These are phyloP conservation scores for Meda fulgida DNA, from an alignment of 2,797 vertebrate genomes.

Conservation along the genomic window DNA sequence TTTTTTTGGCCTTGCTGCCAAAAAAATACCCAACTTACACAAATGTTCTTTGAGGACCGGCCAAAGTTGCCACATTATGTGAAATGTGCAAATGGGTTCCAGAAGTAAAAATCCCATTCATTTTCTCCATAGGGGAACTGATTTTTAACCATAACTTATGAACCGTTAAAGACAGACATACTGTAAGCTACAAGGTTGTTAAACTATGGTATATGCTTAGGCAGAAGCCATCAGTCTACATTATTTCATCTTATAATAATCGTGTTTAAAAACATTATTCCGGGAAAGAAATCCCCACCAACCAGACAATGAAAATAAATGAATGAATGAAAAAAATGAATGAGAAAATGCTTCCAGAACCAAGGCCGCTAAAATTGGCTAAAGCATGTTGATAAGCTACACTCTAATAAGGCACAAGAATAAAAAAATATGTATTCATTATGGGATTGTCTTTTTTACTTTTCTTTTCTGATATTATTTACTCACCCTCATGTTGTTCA, in stretches of 20 bases:
- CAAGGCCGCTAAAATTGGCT: no score
- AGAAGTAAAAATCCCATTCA: neutral
- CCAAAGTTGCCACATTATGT: neutral
- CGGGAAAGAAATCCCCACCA: no score
- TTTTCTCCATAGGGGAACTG: neutral
- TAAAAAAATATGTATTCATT: neutral
- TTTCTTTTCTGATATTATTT: neutral
- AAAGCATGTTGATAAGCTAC: no score
- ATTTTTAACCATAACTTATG: neutral
- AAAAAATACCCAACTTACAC: no score
- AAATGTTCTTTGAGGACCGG: neutral
- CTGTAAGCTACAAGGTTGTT: neutral
- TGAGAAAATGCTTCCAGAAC: no score
- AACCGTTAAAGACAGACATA: neutral
- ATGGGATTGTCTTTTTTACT: no score
- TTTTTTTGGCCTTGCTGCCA: neutral
- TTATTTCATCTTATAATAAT: neutral
- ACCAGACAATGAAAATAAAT: no score
- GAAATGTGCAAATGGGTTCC: neutral
- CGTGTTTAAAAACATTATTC: neutral
- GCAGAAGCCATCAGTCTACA: neutral
- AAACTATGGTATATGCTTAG: neutral
- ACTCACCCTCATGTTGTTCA: neutral
- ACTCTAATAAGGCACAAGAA: neutral
- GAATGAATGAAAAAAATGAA: no score